phyloP scores from a whole-genome alignment of 2,113 vertebrate genomes.

The Trogon melanurus region DNA sequence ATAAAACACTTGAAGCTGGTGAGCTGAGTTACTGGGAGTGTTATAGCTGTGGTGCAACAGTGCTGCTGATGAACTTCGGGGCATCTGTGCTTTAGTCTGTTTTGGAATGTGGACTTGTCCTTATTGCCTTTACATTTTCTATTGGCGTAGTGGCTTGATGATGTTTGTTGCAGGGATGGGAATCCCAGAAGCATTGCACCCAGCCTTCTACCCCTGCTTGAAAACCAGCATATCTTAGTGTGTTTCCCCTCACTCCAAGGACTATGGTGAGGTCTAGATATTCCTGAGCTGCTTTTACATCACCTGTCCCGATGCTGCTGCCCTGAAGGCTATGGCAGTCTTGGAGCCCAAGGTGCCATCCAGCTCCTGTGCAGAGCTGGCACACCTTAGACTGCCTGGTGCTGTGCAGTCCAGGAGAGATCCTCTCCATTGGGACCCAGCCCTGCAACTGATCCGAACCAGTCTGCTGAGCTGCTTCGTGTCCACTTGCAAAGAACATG shows the following conservation, averaged over 20 bases:
- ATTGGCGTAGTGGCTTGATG: neutral
- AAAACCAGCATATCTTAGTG: neutral
- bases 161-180: neutral
- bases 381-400: accelerated
- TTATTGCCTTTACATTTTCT: neutral
- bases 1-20: neutral
- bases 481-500: neutral
- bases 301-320: neutral
- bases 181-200: neutral
- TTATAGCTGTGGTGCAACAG: neutral
- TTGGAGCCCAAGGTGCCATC: neutral
- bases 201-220: accelerated
- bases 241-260: neutral
- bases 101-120: neutral
- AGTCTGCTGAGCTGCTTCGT: neutral
- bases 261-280: neutral
- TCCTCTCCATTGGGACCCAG: neutral
- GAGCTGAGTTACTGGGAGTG: neutral
- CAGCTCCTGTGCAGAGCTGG: neutral
- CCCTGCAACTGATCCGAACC: neutral
- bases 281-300: neutral
- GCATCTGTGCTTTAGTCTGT: neutral
- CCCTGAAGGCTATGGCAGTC: neutral
- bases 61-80: neutral
- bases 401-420: neutral